Evolutionary conservation across 2,888 invertebrate species (phyloP).

Genomic region (Eupithecia inturbata): DNA sequence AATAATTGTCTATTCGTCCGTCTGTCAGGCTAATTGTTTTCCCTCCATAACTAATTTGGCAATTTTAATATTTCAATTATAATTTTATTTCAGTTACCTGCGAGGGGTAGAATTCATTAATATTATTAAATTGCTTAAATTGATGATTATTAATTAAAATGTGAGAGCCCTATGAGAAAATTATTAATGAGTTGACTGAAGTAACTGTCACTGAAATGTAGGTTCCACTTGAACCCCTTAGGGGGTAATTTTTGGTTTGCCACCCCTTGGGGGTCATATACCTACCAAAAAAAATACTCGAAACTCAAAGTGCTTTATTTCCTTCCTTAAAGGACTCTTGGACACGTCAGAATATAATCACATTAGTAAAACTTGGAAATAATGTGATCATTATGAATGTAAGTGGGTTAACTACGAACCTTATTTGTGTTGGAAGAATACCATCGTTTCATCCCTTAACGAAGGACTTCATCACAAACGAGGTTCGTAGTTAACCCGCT

Average conservation of each 20-base stretch:
- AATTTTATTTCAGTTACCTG: slow-evolving; percentile 43
- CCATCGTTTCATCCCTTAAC: no score
- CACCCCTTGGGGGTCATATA: neutral
- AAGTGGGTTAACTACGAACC: no score
- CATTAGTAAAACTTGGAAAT: no score
- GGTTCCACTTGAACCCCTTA: neutral
- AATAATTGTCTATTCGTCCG: slow-evolving; percentile 39
- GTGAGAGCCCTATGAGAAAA: slow-evolving; percentile 20
- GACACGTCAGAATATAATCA: no score
- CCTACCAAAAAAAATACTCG: no score
- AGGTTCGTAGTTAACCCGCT: no score
- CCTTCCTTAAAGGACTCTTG: no score
- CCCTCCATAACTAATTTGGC: slow-evolving; percentile 40
- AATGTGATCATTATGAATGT: no score
- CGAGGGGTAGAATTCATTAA: slow-evolving; percentile 39
- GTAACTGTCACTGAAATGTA: neutral
- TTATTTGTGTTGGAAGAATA: no score
- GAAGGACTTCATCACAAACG: no score
- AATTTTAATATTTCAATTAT: slow-evolving; percentile 43
- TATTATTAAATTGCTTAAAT: slow-evolving; percentile 41
- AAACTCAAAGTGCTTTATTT: no score
- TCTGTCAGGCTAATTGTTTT: slow-evolving; percentile 46
- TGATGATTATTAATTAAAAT: slow-evolving; percentile 42
- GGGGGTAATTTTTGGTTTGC: neutral
- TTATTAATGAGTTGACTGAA: slow-evolving; percentile 26